phyloP scores from a whole-genome alignment of 2,113 vertebrate genomes.

The Circaetus gallicus region DNA sequence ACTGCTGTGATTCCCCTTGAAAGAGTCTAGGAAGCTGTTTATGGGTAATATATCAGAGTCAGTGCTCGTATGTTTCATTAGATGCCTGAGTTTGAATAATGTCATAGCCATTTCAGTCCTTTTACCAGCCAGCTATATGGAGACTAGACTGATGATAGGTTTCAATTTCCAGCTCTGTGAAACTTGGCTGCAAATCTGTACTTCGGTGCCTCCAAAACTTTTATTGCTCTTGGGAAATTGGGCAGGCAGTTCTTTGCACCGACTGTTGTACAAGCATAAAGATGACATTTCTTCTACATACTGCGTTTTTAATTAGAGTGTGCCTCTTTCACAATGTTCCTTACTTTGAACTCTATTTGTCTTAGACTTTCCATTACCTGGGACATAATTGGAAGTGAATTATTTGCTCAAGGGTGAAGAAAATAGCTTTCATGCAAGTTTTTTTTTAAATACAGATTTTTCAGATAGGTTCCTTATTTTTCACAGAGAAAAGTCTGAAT shows the following conservation, averaged over 20 bases:
- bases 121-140: background rate
- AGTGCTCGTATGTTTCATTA: background rate
- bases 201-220: background rate
- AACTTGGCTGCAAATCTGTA: background rate
- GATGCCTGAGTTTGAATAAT: background rate
- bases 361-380: background rate
- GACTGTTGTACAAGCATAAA: background rate
- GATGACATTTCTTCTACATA: background rate
- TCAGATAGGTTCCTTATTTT: background rate
- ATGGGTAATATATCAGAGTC: background rate
- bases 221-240: background rate
- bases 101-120: background rate
- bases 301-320: background rate
- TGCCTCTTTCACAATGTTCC: background rate
- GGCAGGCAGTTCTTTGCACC: background rate
- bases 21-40: background rate
- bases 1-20: background rate
- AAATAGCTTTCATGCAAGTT: background rate
- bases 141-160: background rate
- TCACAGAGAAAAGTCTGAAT: background rate
- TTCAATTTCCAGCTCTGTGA: background rate
- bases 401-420: constrained; percentile 9
- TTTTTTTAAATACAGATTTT: background rate
- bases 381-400: background rate
- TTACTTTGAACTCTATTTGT: background rate